Conservation (phyloP, 1,140 invertebrate species). For the Akabosia matsudoensis region DNA sequence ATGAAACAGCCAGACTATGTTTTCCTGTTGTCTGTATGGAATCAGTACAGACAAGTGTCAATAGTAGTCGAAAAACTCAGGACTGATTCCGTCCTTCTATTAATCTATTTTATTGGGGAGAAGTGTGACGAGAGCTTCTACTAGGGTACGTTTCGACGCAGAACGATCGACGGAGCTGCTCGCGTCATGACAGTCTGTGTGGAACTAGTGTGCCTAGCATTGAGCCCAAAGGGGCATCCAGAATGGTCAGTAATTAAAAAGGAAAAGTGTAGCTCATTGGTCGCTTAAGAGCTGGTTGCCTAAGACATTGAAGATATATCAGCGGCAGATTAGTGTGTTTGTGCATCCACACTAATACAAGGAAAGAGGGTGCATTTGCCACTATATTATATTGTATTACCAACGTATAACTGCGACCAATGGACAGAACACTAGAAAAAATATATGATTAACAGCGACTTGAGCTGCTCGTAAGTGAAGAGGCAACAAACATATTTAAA, state of each 20-base stretch:
- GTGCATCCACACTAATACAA: too few species aligned
- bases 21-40: not conserved
- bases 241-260: conserved; percentile 47
- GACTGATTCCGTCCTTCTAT: not conserved
- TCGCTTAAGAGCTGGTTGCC: conserved; percentile 13
- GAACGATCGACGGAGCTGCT: conserved; percentile 28
- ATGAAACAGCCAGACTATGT: not conserved
- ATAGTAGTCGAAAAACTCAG: not conserved
- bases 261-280: conserved; percentile 44
- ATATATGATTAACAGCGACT: not conserved
- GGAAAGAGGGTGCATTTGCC: too few species aligned
- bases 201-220: conserved; percentile 27
- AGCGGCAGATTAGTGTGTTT: too few species aligned
- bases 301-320: conserved; percentile 14
- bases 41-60: not conserved
- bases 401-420: too few species aligned
- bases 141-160: conserved; percentile 10
- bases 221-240: conserved; percentile 33
- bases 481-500: not conserved
- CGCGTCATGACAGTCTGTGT: conserved; percentile 33
- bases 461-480: not conserved
- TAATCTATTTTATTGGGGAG: conserved; percentile 8
- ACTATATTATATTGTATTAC: too few species aligned
- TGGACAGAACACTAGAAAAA: too few species aligned
- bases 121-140: conserved; percentile 20